These are phyloP conservation scores for Babylonia areolata DNA, from an alignment of 1,140 invertebrate species.

Conservation along the genomic window DNA sequence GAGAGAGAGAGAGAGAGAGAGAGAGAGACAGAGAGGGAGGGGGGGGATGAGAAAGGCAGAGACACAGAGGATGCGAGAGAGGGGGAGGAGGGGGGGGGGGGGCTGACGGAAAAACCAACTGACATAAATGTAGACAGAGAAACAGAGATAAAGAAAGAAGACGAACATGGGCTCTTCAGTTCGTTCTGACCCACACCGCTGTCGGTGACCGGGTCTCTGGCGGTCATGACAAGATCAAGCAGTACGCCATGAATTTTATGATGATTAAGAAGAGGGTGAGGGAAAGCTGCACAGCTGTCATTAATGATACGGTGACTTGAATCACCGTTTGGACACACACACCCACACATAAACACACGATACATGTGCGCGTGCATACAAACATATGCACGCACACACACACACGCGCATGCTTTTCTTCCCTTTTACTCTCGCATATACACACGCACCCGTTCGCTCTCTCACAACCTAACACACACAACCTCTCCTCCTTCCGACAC, in stretches of 20 bases:
- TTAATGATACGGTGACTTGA: not conserved
- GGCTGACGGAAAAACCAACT: not conserved
- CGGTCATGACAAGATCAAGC: not conserved
- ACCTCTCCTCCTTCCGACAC: no score
- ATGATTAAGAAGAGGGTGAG: not conserved
- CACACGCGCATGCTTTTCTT: no score
- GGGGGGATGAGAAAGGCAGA: not conserved
- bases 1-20: constrained; percentile 13
- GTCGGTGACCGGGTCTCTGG: no score
- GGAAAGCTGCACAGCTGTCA: not conserved
- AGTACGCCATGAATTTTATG: not conserved
- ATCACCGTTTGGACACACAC: no score
- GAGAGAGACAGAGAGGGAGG: not conserved
- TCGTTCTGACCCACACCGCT: no score
- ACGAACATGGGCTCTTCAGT: no score
- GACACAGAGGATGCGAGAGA: constrained; percentile 8
- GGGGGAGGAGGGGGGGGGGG: not conserved
- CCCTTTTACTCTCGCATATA: no score
- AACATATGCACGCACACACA: no score
- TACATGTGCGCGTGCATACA: no score
- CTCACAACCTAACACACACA: no score
- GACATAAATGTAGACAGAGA: not conserved
- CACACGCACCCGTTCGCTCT: no score
- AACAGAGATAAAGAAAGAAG: not conserved
- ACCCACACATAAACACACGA: no score